Conservation (phyloP, 2,888 invertebrate genomes). For the Entomobrya proxima region DNA sequence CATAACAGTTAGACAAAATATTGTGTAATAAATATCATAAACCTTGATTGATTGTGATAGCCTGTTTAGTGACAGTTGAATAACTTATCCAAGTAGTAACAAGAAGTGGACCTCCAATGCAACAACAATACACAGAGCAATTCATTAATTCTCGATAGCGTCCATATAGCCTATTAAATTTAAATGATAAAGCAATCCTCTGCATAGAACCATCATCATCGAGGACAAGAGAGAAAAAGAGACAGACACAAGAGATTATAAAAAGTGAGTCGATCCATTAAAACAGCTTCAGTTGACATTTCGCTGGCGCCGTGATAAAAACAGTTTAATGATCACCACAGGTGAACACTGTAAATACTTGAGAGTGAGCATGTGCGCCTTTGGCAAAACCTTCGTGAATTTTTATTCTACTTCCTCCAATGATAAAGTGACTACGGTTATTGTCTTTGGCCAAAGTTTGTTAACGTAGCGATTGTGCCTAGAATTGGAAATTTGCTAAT, state of each 20-base stretch:
- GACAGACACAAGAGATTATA: background rate
- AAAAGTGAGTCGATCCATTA: background rate
- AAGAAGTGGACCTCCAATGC: too few relatives aligned
- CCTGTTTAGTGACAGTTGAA: background rate
- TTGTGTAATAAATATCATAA: background rate
- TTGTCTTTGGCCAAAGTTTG: background rate
- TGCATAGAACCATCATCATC: background rate
- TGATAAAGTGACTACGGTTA: background rate
- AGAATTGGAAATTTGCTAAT: constrained; percentile 27
- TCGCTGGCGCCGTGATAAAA: background rate
- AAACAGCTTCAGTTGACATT: constrained; percentile 13
- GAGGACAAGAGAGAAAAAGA: too few relatives aligned
- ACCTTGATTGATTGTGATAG: background rate
- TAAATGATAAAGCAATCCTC: constrained; percentile 4
- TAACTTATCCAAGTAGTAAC: too few relatives aligned
- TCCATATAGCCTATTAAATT: too few relatives aligned
- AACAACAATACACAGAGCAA: too few relatives aligned
- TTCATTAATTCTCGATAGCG: too few relatives aligned
- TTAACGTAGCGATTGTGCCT: constrained; percentile 28
- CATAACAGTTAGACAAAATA: too few relatives aligned
- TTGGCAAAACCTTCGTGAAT: background rate
- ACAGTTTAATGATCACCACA: background rate
- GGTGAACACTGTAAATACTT: background rate
- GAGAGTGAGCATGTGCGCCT: constrained; percentile 6
- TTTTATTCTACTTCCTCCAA: background rate